These are phyloP conservation scores for Melolontha melolontha DNA, from an alignment of 2,888 invertebrate species.

Conservation along the genomic window DNA sequence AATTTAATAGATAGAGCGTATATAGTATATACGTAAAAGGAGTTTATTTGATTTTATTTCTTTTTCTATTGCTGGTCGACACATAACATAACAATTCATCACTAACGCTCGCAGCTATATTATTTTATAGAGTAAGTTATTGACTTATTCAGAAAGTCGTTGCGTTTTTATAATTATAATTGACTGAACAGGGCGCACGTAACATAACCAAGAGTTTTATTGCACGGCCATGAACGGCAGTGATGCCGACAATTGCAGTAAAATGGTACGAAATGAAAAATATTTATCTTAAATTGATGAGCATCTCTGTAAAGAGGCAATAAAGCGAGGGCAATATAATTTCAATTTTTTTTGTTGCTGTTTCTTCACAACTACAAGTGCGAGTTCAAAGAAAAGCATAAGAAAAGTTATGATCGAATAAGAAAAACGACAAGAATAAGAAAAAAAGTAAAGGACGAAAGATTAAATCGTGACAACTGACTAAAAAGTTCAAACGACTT, in stretches of 20 bases:
- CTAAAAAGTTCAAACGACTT: slow-evolving; percentile 44
- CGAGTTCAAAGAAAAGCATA: background rate
- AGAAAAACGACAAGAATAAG: slow-evolving; percentile 6
- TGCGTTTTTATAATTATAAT: slow-evolving; percentile 13
- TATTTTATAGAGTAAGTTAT: slow-evolving; percentile 20
- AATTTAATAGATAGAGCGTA: no score
- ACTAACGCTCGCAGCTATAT: no score
- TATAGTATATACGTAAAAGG: no score
- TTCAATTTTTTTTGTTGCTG: slow-evolving; percentile 25
- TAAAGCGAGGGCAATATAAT: slow-evolving; percentile 32
- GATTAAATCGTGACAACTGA: slow-evolving; percentile 44
- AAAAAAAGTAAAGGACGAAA: slow-evolving; percentile 24
- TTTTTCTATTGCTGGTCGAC: no score
- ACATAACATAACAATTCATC: no score
- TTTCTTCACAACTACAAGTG: slow-evolving; percentile 2
- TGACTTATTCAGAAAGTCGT: slow-evolving; percentile 15
- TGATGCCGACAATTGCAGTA: slow-evolving; percentile 11
- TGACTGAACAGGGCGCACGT: slow-evolving; percentile 6
- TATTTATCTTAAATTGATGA: slow-evolving; percentile 27
- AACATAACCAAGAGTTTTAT: slow-evolving; percentile 12
- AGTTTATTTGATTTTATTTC: no score
- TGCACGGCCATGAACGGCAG: slow-evolving; percentile 2
- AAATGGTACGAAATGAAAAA: slow-evolving; percentile 29
- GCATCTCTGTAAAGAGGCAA: slow-evolving; percentile 6
- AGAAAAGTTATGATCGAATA: slow-evolving; percentile 17